Evolutionary conservation across 2,797 vertebrate species (phyloP).

Genomic region (Acipenser ruthenus): DNA sequence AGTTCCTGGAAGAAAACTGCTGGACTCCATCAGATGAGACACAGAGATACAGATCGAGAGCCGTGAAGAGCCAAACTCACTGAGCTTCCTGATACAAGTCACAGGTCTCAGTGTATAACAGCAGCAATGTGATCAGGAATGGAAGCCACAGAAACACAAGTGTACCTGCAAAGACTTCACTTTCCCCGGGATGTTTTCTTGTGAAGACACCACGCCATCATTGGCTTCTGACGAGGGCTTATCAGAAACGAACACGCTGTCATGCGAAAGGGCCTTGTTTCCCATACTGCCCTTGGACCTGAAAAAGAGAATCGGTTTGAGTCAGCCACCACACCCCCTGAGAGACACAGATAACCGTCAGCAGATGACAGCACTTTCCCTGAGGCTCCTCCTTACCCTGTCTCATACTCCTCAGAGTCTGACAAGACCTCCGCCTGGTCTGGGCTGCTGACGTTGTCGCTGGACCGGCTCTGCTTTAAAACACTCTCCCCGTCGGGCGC

Average conservation of each 20-base stretch:
- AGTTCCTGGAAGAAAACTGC: no score
- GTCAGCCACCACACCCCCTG: not conserved
- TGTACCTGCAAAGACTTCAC: conserved; percentile 77
- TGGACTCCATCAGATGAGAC: no score
- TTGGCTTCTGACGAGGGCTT: conserved; percentile 47
- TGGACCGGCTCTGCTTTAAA: conserved; percentile 69
- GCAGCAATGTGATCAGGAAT: no score
- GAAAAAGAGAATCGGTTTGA: conserved; percentile 23
- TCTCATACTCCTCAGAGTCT: conserved; percentile 47
- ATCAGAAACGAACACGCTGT: conserved; percentile 75
- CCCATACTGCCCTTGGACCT: conserved; percentile 72
- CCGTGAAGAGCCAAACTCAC: no score
- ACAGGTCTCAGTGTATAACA: no score
- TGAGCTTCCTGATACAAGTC: no score
- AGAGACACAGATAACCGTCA: not conserved
- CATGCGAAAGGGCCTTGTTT: conserved; percentile 78
- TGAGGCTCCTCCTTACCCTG: conserved; percentile 47
- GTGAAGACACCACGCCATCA: conserved; percentile 45
- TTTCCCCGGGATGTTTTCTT: conserved; percentile 68
- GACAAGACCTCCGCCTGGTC: conserved; percentile 42
- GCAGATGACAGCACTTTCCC: not conserved
- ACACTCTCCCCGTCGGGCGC: conserved; percentile 34
- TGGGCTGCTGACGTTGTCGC: conserved; percentile 54
- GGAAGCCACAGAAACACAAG: not conserved
- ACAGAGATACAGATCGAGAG: no score